Base-by-base conservation (phyloP, 2,888 invertebrate species). In the Trichogramma evanescens region DNA sequence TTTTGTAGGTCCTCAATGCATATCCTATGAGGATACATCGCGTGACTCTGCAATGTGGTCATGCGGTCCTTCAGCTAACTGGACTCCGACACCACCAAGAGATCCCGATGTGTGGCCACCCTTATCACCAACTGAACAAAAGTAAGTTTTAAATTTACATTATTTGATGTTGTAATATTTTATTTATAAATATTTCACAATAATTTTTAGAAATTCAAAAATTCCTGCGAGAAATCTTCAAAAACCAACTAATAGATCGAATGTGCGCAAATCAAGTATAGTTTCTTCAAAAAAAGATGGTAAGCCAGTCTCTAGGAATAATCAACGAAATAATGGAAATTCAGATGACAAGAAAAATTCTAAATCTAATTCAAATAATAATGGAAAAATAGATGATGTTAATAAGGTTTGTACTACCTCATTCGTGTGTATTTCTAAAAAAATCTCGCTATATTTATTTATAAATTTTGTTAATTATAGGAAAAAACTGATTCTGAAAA, bases 61-160 rank as follows among this genome's bases (percentile, higher is more conserved):
- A 6, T 82, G 82, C 63, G 75, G 79, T 56, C 77, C 84, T 65
- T 82, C 85, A 62, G 82, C 84, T 70, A 76, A 80, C 3, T 82
- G 82, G 82, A 79, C 78, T 43, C 78, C 70, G 2, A 54, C 79
- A 9, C 75, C 78, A 40, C 70, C 82, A 69, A 82, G 87, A 65
- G 91, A 92, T 79, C 90, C 90, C 46, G 89, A 89, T 76, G 89
- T 93, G 3, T 95, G 95, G 95, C 91, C 93, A 5, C 86, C 87
- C n/a, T 89, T 92, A 64, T 87, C 87, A 59, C 87, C 87, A 59
- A 87, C 86, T 4, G 88, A 89, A 74, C 90, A 89, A 81, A 89
- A 86, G 85, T 84, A 73, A 56, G 10, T 38, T 13, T n/a, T 46
- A 43, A 9, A 38, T 10, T 13, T 56, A 6, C 8, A 44, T 13